These are phyloP conservation scores for Oenanthe oenanthe DNA, from an alignment of 2,113 vertebrate genomes.

Conservation along the genomic window DNA sequence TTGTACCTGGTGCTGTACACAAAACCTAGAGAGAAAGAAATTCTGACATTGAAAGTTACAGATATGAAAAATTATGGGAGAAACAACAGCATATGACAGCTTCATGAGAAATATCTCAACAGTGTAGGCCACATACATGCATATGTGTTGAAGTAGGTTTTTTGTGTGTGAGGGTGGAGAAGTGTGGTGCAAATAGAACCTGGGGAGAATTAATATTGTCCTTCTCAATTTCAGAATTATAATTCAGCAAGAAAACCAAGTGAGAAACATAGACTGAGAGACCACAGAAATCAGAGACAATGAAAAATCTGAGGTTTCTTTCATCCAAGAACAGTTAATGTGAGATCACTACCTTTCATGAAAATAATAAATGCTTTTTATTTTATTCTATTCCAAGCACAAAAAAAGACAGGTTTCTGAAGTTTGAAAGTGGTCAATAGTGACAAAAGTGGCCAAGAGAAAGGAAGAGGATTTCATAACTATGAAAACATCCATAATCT, in stretches of 20 bases:
- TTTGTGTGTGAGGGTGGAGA: not conserved
- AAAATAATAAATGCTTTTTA: not conserved
- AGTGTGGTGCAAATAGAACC: not conserved
- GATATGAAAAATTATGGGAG: not conserved
- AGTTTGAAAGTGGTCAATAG: not conserved
- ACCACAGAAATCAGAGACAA: not conserved
- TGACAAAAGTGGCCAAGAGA: not conserved
- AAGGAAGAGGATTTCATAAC: not conserved
- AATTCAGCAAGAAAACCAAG: not conserved
- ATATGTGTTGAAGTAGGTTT: not conserved
- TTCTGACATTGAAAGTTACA: not conserved
- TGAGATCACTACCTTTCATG: not conserved
- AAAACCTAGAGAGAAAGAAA: not conserved
- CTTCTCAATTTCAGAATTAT: not conserved
- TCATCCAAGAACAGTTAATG: not conserved
- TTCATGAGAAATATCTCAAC: not conserved
- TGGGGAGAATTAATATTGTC: not conserved
- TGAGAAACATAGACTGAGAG: not conserved
- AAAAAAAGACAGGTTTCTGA: not conserved
- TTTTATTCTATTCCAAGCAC: not conserved
- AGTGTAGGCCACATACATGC: not conserved
- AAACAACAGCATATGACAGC: not conserved
- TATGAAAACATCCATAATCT: not conserved
- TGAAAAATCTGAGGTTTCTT: not conserved
- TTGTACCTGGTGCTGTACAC: not conserved